These are phyloP conservation scores for Drosophila nigromelanica DNA, from an alignment of 1,140 invertebrate species.

Conservation along the genomic window DNA sequence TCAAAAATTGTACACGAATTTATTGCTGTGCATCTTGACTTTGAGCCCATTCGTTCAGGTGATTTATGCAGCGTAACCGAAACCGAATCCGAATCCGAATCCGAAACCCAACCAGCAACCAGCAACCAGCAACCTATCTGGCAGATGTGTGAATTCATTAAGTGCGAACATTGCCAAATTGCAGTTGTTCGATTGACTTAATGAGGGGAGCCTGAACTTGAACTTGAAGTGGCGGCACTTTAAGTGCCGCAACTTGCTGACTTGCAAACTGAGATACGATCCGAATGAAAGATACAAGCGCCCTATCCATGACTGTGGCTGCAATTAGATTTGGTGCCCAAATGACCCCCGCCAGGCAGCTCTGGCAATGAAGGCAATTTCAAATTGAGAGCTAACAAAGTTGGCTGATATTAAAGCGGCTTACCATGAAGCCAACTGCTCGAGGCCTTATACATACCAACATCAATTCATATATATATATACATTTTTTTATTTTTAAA, in stretches of 20 bases:
- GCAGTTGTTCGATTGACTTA: conserved; percentile 58
- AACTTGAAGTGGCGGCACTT: conserved; percentile 58
- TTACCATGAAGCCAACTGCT: conserved; percentile 70
- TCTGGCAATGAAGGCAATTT: conserved; percentile 63
- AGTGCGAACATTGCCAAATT: conserved; percentile 75
- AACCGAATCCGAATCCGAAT: conserved; percentile 33
- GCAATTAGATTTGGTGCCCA: conserved; percentile 66
- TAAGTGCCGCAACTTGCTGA: conserved; percentile 23
- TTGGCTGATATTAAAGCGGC: conserved; percentile 52
- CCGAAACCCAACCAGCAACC: too few species aligned
- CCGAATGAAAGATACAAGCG: conserved; percentile 6
- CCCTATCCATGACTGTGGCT: conserved; percentile 49
- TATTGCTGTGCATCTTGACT: conserved; percentile 55
- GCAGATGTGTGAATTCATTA: conserved; percentile 66
- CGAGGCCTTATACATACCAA: conserved; percentile 54
- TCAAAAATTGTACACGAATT: conserved; percentile 10
- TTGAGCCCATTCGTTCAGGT: conserved; percentile 70
- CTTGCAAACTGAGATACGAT: conserved; percentile 24
- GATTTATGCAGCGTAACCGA: conserved; percentile 55
- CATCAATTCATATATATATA: background rate
- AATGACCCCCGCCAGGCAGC: conserved; percentile 11
- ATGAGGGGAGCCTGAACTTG: conserved; percentile 68
- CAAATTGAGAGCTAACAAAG: conserved; percentile 59
- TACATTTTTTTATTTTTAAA: background rate
- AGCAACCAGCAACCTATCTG: conserved; percentile 9